Conservation (phyloP, 2,888 invertebrate species). For the Nudaria mundana region DNA sequence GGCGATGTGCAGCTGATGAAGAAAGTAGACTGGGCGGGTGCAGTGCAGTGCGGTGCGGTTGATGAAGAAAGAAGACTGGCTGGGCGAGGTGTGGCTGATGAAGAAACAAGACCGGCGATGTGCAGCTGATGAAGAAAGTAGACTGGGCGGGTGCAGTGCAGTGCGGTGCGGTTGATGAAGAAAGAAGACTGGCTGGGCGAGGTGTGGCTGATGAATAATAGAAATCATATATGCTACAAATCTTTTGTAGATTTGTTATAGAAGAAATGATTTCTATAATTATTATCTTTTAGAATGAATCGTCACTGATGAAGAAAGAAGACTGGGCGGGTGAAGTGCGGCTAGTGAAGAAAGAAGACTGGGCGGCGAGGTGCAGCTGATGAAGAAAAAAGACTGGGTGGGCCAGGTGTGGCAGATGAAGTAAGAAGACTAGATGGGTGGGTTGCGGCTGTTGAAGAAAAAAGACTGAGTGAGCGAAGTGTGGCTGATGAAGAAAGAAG, state of each 20-base stretch:
- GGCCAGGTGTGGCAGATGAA: conserved; percentile 3
- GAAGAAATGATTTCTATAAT: too few species aligned
- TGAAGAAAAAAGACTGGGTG: conserved; percentile 5
- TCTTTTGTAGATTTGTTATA: too few species aligned
- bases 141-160: conserved; percentile 9
- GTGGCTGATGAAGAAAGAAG: conserved; percentile 2
- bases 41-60: conserved; percentile 6
- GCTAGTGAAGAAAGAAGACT: conserved; percentile 4
- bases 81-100: conserved; percentile 7
- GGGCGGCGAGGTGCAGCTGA: conserved; percentile 5
- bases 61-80: conserved; percentile 2
- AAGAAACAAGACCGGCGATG: conserved; percentile 4
- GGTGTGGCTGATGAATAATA: not conserved
- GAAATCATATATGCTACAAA: too few species aligned
- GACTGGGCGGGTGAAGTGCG: conserved; percentile 2
- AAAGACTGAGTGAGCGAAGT: conserved; percentile 7
- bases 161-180: conserved; percentile 10
- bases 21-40: conserved; percentile 8
- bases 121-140: conserved; percentile 1
- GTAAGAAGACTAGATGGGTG: conserved; percentile 7
- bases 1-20: conserved; percentile 9
- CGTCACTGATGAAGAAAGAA: not conserved
- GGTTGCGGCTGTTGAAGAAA: conserved; percentile 4
- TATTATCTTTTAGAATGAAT: too few species aligned
- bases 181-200: conserved; percentile 2